Percentiles rank a stretch among this genome's conserved stretches.
Evolutionary conservation across 23 tunicate species (phyloP).

Genomic region (Ascidia mentula): DNA sequence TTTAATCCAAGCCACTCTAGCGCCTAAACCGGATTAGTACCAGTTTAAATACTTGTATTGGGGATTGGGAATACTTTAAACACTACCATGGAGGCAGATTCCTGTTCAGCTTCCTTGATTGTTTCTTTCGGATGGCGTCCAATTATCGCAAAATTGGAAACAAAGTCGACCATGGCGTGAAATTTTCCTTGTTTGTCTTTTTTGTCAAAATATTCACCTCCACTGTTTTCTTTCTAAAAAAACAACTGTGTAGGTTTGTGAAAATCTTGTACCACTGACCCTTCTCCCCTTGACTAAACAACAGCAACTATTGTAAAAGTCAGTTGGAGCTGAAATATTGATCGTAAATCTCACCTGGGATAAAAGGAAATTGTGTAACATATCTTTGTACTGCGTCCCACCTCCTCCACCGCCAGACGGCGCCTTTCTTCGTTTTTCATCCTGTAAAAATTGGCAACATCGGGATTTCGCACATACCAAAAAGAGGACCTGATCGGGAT

Average conservation of each 20-base stretch:
- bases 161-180: slow-evolving; percentile 38
- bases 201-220: slow-evolving; percentile 6
- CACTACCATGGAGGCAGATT: slow-evolving; percentile 56
- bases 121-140: slow-evolving; percentile 20
- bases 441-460: background rate
- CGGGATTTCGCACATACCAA: background rate
- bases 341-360: slow-evolving; percentile 18
- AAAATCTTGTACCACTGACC: too few species aligned
- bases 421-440: background rate
- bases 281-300: too few species aligned
- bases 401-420: slow-evolving; percentile 29
- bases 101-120: slow-evolving; percentile 41
- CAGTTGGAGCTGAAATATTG: too few species aligned
- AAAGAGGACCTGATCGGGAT: too few species aligned
- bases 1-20: slow-evolving; percentile 23
- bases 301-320: too few species aligned
- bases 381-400: background rate
- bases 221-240: slow-evolving; percentile 15
- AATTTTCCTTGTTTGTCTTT: slow-evolving; percentile 21
- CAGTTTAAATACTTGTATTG: background rate
- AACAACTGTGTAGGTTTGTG: background rate
- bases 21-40: background rate
- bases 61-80: background rate
- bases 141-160: slow-evolving; percentile 34
- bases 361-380: slow-evolving; percentile 20